These are phyloP conservation scores for Pygocentrus nattereri DNA, from an alignment of 2,797 vertebrate species.

Conservation along the genomic window DNA sequence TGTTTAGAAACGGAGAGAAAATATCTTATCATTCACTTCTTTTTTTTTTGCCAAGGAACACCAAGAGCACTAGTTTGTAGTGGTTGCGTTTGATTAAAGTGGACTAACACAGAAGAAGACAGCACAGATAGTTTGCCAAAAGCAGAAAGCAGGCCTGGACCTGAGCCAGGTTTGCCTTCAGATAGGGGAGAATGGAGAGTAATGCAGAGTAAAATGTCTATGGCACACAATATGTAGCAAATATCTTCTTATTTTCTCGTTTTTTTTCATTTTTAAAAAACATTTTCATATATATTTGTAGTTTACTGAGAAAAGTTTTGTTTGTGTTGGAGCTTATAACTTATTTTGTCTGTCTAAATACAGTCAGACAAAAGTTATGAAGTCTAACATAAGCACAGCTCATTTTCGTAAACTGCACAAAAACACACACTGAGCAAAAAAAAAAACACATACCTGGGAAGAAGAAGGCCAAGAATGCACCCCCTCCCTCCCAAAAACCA, in stretches of 20 bases:
- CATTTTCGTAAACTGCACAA: background rate
- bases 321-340: too few species aligned
- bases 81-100: slow-evolving; percentile 48
- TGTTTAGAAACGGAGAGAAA: slow-evolving; percentile 68
- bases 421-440: background rate
- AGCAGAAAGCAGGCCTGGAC: slow-evolving; percentile 5
- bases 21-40: slow-evolving; percentile 50
- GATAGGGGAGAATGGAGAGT: background rate
- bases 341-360: too few species aligned
- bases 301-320: too few species aligned
- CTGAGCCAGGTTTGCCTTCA: background rate
- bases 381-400: background rate
- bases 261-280: too few species aligned
- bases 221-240: background rate
- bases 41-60: slow-evolving; percentile 46
- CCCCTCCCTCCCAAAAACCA: background rate
- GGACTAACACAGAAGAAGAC: slow-evolving; percentile 31
- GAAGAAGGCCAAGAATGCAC: background rate
- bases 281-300: too few species aligned
- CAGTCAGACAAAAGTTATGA: background rate
- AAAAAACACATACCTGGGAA: background rate
- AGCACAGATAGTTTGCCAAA: slow-evolving; percentile 8
- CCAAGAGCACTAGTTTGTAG: slow-evolving; percentile 35
- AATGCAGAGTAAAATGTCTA: background rate
- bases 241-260: too few species aligned